phyloP scores from a whole-genome alignment of 2,888 invertebrate genomes.

The Bruchidius siliquastri region DNA sequence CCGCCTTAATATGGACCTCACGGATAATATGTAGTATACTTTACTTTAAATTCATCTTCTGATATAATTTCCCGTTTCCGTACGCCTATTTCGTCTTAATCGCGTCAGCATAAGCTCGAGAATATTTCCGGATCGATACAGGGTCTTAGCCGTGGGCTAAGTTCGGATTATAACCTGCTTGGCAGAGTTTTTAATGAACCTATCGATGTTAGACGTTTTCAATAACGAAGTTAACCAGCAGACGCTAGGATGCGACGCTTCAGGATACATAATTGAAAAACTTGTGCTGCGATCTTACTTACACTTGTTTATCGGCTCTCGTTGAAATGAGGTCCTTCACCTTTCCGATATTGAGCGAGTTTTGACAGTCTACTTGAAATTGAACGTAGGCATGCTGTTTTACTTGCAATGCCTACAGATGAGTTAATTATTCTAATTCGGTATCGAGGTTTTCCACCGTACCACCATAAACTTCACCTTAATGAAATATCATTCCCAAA shows the following conservation, averaged over 20 bases:
- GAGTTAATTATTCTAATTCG: no score
- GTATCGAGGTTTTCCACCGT: no score
- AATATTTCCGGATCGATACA: neutral
- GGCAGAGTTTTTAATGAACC: neutral
- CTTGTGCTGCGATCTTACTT: neutral
- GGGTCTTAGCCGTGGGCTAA: neutral
- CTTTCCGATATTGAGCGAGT: neutral
- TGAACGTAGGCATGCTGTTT: neutral
- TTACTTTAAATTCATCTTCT: no score
- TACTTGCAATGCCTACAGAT: no score
- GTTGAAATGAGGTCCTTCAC: neutral
- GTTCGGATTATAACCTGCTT: neutral
- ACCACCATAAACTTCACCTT: no score
- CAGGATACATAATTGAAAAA: neutral
- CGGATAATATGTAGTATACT: no score
- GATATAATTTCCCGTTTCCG: neutral
- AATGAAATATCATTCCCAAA: no score
- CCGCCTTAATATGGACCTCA: no score
- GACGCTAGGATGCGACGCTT: neutral
- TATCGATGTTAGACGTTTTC: neutral
- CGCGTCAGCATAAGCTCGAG: neutral
- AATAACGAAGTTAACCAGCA: neutral
- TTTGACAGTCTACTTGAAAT: neutral
- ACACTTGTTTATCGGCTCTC: neutral
- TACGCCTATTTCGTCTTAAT: neutral